These are phyloP conservation scores for Piliocolobus tephrosceles DNA, from an alignment of 2,113 vertebrate species.

Conservation along the genomic window DNA sequence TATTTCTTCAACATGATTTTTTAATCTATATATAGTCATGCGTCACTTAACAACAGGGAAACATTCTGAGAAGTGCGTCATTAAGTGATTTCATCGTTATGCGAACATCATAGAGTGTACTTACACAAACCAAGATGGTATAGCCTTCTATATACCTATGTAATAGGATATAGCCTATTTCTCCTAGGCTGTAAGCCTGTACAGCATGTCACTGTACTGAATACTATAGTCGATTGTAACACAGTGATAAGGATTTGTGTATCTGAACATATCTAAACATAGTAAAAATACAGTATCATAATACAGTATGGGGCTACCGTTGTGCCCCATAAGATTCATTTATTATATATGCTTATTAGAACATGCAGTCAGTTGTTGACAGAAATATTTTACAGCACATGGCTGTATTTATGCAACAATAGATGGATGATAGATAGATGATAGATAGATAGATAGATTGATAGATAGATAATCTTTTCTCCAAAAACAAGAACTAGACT, in stretches of 20 bases:
- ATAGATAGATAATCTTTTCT: not conserved
- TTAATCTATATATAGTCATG: not conserved
- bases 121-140: not conserved
- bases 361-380: not conserved
- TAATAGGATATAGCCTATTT: not conserved
- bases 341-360: no score
- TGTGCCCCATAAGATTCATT: no score
- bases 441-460: not conserved
- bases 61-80: not conserved
- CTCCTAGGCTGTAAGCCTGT: not conserved
- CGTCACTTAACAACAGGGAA: not conserved
- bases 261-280: not conserved
- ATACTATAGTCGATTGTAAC: not conserved
- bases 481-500: not conserved
- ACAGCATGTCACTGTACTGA: not conserved
- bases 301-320: not conserved
- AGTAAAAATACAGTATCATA: not conserved
- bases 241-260: not conserved
- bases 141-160: not conserved
- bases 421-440: not conserved
- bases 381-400: not conserved
- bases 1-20: not conserved
- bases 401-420: not conserved
- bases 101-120: not conserved
- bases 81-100: not conserved